These are phyloP conservation scores for Synanthedon tipuliformis DNA, from an alignment of 2,888 invertebrate species.

Conservation along the genomic window DNA sequence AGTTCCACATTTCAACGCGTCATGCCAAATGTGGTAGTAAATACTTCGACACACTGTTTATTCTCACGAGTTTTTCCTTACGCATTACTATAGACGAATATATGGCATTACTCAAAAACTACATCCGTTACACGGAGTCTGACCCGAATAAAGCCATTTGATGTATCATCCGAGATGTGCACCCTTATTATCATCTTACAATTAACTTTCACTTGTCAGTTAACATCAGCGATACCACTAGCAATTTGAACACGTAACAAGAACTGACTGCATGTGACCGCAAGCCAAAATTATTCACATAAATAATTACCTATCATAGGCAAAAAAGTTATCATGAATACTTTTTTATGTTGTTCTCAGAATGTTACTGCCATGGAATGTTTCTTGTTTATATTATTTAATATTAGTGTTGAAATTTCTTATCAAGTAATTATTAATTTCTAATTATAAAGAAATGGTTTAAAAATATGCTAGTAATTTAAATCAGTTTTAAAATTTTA, in stretches of 20 bases:
- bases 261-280: slow-evolving; percentile 21
- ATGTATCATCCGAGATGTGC: slow-evolving; percentile 6
- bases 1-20: slow-evolving; percentile 52
- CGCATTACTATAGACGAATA: background rate
- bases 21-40: slow-evolving; percentile 55
- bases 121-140: background rate
- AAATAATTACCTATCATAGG: slow-evolving; percentile 30
- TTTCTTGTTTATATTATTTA: too few relatives aligned
- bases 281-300: slow-evolving; percentile 44
- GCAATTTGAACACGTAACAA: slow-evolving; percentile 44
- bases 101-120: background rate
- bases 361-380: slow-evolving; percentile 18
- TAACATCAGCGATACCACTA: slow-evolving; percentile 34
- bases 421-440: too few relatives aligned
- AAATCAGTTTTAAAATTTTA: too few relatives aligned
- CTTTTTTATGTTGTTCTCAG: slow-evolving; percentile 46
- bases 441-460: too few relatives aligned
- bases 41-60: slow-evolving; percentile 38
- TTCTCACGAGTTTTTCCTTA: slow-evolving; percentile 32
- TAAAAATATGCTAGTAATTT: too few relatives aligned
- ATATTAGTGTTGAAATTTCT: too few relatives aligned
- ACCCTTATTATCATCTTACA: slow-evolving; percentile 20
- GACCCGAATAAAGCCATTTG: slow-evolving; percentile 1
- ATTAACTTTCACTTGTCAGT: slow-evolving; percentile 55
- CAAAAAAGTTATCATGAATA: slow-evolving; percentile 38